Percentiles rank a stretch among this genome's conserved stretches.
These are phyloP conservation scores for Frankliniella fusca DNA, from an alignment of 2,888 invertebrate genomes.

Conservation along the genomic window DNA sequence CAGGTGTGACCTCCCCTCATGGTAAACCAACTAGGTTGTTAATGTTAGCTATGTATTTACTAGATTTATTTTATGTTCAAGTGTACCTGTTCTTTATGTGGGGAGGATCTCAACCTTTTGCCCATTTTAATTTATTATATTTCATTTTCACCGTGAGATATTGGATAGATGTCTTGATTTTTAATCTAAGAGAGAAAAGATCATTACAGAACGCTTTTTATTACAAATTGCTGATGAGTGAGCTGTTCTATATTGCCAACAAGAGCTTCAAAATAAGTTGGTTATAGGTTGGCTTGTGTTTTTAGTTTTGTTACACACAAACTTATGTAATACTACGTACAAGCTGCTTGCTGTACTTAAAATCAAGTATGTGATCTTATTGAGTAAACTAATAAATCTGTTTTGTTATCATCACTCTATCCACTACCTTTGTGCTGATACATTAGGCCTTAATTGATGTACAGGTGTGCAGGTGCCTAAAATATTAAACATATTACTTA, in stretches of 20 bases:
- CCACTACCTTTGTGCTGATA: neutral
- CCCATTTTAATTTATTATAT: neutral
- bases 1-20: neutral
- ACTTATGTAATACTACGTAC: neutral
- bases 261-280: neutral
- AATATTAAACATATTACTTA: neutral
- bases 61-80: conserved; percentile 4
- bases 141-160: conserved; percentile 1
- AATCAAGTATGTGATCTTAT: neutral
- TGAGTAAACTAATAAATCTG: neutral
- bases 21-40: neutral
- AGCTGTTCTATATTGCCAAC: neutral
- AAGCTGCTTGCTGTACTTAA: neutral
- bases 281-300: neutral
- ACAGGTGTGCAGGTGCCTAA: neutral
- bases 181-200: neutral
- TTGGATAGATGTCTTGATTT: neutral
- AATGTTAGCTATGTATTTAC: neutral
- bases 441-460: neutral
- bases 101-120: neutral
- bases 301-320: neutral
- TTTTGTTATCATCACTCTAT: neutral
- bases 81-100: neutral
- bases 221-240: neutral
- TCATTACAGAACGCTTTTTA: neutral